phyloP scores from a whole-genome alignment of 2,113 vertebrate species.

The Phalacrocorax brasilianus region DNA sequence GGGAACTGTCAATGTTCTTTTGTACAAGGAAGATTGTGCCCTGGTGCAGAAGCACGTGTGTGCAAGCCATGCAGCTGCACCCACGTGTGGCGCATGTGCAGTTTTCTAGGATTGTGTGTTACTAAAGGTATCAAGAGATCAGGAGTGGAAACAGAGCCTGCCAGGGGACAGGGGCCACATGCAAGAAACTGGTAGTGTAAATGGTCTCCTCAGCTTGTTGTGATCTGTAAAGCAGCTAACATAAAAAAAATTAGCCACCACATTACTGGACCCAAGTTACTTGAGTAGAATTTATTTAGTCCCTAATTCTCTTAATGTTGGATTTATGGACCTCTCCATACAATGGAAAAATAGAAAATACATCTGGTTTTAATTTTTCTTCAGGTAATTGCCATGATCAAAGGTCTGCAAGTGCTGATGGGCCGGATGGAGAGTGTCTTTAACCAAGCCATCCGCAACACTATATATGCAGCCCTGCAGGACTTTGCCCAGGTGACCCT shows the following conservation, averaged over 20 bases:
- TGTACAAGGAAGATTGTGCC: neutral
- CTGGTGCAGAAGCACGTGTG: neutral
- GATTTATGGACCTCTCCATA: neutral
- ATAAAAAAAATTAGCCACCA: neutral
- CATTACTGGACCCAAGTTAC: neutral
- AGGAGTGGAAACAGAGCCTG: neutral
- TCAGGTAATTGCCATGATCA: slow-evolving; percentile 97
- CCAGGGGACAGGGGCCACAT: neutral
- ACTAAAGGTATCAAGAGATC: neutral
- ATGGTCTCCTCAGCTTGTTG: neutral
- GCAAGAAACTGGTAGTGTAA: neutral
- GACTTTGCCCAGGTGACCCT: slow-evolving; percentile 97
- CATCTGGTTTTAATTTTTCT: neutral
- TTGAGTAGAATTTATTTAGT: neutral
- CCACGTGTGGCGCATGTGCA: fast-evolving
- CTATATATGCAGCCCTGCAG: slow-evolving; percentile 97
- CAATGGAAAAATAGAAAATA: neutral
- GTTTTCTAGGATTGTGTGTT: neutral
- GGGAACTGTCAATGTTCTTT: neutral
- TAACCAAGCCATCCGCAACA: slow-evolving; percentile 98
- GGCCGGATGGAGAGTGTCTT: slow-evolving; percentile 98
- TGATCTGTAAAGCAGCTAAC: neutral
- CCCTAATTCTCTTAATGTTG: neutral
- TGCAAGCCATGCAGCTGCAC: neutral
- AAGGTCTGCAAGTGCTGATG: slow-evolving; percentile 98